These are phyloP conservation scores for Anas platyrhynchos DNA, from an alignment of 2,113 vertebrate species.

Conservation along the genomic window DNA sequence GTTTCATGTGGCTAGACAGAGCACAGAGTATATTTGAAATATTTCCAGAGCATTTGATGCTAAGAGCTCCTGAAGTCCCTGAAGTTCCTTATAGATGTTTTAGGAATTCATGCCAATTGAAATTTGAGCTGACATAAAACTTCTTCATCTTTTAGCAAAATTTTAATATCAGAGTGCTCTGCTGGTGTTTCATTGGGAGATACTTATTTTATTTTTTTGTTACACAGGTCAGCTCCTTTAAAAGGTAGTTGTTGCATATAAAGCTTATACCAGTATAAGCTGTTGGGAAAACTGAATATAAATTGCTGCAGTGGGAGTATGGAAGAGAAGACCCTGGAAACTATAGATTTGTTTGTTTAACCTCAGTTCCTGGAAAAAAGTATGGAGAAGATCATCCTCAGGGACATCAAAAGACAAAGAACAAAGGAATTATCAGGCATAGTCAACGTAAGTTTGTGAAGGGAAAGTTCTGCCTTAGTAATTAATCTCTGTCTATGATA, in stretches of 20 bases:
- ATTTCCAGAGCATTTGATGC: not conserved
- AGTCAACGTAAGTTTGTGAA: too few species aligned
- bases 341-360: not conserved
- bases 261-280: not conserved
- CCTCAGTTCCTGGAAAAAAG: not conserved
- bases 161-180: not conserved
- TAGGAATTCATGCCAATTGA: not conserved
- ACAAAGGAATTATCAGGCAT: too few species aligned
- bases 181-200: not conserved
- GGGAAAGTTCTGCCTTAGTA: too few species aligned
- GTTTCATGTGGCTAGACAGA: not conserved
- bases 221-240: not conserved
- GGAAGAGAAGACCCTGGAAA: not conserved
- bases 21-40: not conserved
- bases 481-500: too few species aligned
- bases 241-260: not conserved
- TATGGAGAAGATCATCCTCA: too few species aligned
- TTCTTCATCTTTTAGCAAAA: not conserved
- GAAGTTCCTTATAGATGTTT: not conserved
- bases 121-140: not conserved
- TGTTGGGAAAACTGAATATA: not conserved
- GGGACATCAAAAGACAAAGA: too few species aligned
- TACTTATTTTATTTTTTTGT: not conserved
- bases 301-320: not conserved
- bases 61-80: not conserved